Percentiles rank a stretch among this genome's conserved stretches.
Conservation (phyloP, 2,797 vertebrate genomes). For the Antrozous pallidus region DNA sequence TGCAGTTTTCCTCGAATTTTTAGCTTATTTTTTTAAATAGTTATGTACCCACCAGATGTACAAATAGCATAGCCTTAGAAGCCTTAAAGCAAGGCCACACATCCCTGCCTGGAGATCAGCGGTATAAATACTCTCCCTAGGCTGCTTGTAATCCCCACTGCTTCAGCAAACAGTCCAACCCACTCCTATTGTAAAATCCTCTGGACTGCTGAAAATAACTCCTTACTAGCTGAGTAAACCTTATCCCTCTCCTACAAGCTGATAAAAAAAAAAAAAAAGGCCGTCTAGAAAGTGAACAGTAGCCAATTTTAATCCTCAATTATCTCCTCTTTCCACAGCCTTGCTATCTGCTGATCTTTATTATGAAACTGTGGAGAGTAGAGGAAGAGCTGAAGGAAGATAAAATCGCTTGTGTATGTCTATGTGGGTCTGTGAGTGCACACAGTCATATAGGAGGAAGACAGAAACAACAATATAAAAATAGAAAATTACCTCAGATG, state of each 20-base stretch:
- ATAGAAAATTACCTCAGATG: not conserved
- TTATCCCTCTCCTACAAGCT: conserved; percentile 48
- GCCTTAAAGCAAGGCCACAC: not conserved
- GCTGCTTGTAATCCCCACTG: conserved; percentile 42
- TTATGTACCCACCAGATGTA: conserved; percentile 26
- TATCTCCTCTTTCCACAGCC: conserved; percentile 16
- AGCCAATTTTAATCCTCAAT: conserved; percentile 51
- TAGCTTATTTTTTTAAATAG: conserved; percentile 59
- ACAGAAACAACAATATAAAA: not conserved
- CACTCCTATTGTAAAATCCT: conserved; percentile 45
- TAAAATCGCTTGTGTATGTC: not conserved
- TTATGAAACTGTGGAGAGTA: not conserved
- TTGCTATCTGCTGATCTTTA: conserved; percentile 54
- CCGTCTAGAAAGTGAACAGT: not conserved
- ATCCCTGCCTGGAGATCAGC: conserved; percentile 22
- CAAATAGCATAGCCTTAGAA: conserved; percentile 28
- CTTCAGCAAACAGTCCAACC: conserved; percentile 43
- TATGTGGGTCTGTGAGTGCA: rapidly evolving
- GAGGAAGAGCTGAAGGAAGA: conserved; percentile 28
- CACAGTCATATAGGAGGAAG: not conserved
- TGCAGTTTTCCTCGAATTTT: conserved; percentile 59
- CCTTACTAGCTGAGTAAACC: conserved; percentile 40
- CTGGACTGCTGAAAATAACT: conserved; percentile 52
- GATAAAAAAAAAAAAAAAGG: conserved; percentile 64
- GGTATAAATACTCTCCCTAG: not conserved